Percentiles rank a stretch among this genome's conserved stretches.
These are phyloP conservation scores for Protobothrops mucrosquamatus DNA, from an alignment of 2,113 vertebrate genomes.

Conservation along the genomic window DNA sequence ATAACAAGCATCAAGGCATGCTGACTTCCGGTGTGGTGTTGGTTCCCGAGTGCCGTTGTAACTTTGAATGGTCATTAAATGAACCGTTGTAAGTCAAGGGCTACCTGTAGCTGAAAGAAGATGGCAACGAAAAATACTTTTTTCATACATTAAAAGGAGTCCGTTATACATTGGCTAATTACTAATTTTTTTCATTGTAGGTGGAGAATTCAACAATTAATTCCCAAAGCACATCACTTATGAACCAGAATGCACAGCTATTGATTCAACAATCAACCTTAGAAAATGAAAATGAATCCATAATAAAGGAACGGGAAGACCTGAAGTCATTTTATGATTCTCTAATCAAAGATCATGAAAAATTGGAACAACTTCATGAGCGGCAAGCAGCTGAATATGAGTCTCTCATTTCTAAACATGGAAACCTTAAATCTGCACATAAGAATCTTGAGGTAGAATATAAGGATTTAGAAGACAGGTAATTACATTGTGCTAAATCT, in stretches of 20 bases:
- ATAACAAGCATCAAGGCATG: too few species aligned
- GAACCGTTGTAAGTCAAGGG: too few species aligned
- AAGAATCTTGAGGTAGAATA: conserved; percentile 94
- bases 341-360: conserved; percentile 92
- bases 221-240: conserved; percentile 87
- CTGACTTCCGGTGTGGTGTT: too few species aligned
- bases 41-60: too few species aligned
- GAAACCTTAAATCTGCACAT: conserved; percentile 86
- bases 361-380: conserved; percentile 91
- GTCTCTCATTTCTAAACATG: conserved; percentile 89
- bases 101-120: neutral
- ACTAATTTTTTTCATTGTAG: conserved; percentile 62
- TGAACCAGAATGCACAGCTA: conserved; percentile 93
- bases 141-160: neutral
- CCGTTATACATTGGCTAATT: conserved; percentile 14
- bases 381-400: conserved; percentile 90
- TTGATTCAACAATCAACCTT: conserved; percentile 86
- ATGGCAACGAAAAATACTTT: neutral
- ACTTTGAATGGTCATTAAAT: too few species aligned
- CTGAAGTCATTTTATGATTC: conserved; percentile 86
- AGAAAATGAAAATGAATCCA: conserved; percentile 86
- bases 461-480: conserved; percentile 94
- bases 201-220: conserved; percentile 94
- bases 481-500: conserved; percentile 18
- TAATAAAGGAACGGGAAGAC: conserved; percentile 88